Conservation (phyloP, 2,113 vertebrate species). For the Genyomyrus donnyi region DNA sequence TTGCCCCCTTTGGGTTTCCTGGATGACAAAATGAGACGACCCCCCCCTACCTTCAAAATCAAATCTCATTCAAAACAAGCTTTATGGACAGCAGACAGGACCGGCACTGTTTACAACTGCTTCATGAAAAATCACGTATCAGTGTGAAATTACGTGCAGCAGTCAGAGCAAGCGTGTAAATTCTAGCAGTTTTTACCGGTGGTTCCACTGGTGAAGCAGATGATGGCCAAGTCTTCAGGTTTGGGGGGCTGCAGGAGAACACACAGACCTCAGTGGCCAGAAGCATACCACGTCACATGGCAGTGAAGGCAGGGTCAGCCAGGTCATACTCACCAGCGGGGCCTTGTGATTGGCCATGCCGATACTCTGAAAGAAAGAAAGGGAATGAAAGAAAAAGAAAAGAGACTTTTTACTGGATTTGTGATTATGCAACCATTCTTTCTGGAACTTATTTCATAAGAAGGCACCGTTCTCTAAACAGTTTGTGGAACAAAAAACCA, state of each 20-base stretch:
- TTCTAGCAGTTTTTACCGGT: constrained; percentile 51
- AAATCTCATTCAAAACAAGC: background rate
- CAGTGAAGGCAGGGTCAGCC: background rate
- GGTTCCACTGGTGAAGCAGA: constrained; percentile 73
- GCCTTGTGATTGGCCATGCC: constrained; percentile 67
- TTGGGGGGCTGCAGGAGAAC: constrained; percentile 54
- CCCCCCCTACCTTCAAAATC: background rate
- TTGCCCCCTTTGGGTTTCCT: constrained; percentile 93
- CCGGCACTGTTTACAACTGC: background rate
- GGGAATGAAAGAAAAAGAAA: constrained; percentile 38
- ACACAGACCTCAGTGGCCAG: constrained; percentile 16
- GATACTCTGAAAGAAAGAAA: constrained; percentile 55
- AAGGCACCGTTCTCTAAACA: background rate
- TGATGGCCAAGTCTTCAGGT: constrained; percentile 59
- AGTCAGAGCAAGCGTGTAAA: background rate
- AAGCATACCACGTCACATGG: background rate
- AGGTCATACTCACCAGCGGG: constrained; percentile 62
- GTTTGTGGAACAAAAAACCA: background rate
- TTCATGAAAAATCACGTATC: background rate
- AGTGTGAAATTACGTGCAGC: background rate
- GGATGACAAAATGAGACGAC: constrained; percentile 20
- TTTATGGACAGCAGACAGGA: background rate
- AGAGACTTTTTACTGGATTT: background rate
- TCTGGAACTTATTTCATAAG: background rate
- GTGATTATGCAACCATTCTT: background rate